These are phyloP conservation scores for Nomada hirtipes DNA, from an alignment of 2,888 invertebrate species.

Conservation along the genomic window DNA sequence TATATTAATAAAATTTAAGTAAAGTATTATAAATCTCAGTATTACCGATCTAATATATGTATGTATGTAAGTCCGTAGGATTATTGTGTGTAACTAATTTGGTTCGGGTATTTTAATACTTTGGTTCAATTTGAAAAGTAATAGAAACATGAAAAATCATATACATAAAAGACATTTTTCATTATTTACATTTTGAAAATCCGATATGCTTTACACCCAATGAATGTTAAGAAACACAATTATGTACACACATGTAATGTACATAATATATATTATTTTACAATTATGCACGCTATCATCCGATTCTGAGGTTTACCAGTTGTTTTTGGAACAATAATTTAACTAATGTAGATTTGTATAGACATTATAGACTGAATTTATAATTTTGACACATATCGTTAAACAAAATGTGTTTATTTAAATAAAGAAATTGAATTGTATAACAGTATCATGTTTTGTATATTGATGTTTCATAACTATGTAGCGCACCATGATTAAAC, in stretches of 20 bases:
- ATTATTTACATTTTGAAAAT: conserved; percentile 42
- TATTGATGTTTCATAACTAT: not conserved
- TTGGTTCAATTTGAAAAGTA: conserved; percentile 19
- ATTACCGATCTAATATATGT: not conserved
- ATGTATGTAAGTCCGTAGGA: not conserved
- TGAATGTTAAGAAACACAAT: conserved; percentile 16
- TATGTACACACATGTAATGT: conserved; percentile 34
- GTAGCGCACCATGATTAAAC: not conserved
- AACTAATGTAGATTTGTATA: not conserved
- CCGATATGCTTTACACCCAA: conserved; percentile 12
- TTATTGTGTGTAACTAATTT: conserved; percentile 12
- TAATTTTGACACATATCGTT: not conserved
- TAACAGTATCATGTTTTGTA: not conserved
- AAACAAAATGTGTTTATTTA: not conserved
- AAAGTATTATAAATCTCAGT: conserved; percentile 4
- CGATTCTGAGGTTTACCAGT: too few relatives aligned
- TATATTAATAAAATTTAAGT: conserved; percentile 10
- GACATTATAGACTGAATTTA: conserved; percentile 2
- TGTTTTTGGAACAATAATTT: too few relatives aligned
- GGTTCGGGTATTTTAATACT: conserved; percentile 9
- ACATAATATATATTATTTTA: conserved; percentile 42
- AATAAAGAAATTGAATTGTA: not conserved
- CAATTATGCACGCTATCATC: conserved; percentile 19
- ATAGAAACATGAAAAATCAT: conserved; percentile 31
- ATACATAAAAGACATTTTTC: conserved; percentile 19